Base-by-base conservation (phyloP, 1,140 invertebrate genomes). In the Drosophila pallidifrons region DNA sequence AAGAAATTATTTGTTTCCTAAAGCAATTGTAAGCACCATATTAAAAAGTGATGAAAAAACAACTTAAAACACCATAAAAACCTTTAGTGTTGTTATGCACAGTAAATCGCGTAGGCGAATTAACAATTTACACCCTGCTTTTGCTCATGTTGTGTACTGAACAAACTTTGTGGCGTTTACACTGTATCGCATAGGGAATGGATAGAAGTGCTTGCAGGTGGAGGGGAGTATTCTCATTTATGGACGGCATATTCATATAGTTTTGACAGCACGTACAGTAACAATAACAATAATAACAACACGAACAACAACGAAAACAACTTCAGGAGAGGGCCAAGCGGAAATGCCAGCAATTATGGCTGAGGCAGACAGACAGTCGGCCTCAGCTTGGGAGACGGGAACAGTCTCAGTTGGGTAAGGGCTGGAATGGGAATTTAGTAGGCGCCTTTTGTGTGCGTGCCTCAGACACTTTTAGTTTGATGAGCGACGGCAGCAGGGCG, bases 401-500 rank as follows among this genome's bases (percentile, higher is more conserved):
- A 3, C 15, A 38, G 10, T 11, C 25, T 32, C 15, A 46, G n/a
- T 49, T 16, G 15, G 16, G 20, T 25, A 11, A 13, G 35, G 46
- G 1, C 4, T 43, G 25, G 11, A 32, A 11, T 15, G 11, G 4
- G 52, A 13, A 8, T 41, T 38, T 5, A 6, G n/a, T 15, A 28
- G 20, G 43, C 13, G 38, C 38, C 52, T 51, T 45, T 60, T 68
- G 49, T 58, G 75, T 75, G 79, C 75, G 75, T 82, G 82, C 71
- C 64, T 68, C 65, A 68, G 71, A 68, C 71, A 74, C 65, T 68
- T 60, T 74, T 61, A 83, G 65, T 68, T 76, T 54, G 68, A 55
- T 77, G 81, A n/a, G 81, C 81, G 69, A 82, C 75, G 68, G 47
- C 46, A 15, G 43, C 76, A 70, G 63, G 72, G 77, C 76, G 71